A percentile compares a stretch with the other conserved stretches of the same genome.
phyloP scores from a whole-genome alignment of 1,140 invertebrate genomes.

The Adoxophyes honmai region DNA sequence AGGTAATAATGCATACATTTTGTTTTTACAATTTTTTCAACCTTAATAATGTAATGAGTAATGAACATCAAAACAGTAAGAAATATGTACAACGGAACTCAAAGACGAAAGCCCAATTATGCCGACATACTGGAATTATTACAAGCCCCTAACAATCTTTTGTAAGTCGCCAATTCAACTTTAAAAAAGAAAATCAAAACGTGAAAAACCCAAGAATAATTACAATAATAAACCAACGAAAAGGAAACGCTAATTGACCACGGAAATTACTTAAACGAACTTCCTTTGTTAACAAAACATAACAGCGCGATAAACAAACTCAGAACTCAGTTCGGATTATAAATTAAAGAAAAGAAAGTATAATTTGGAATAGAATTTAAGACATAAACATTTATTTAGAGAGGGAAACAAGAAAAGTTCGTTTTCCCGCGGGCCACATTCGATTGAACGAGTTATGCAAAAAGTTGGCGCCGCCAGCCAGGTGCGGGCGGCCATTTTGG shows the following conservation, averaged over 20 bases:
- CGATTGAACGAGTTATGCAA: constrained; percentile 23
- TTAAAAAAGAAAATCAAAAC: too few relatives aligned
- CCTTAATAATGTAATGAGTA: too few relatives aligned
- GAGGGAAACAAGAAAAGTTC: constrained; percentile 16
- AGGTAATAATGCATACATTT: too few relatives aligned
- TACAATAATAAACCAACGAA: not conserved
- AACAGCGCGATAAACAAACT: not conserved
- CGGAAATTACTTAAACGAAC: constrained; percentile 7
- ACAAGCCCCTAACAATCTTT: too few relatives aligned
- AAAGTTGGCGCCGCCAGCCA: constrained; percentile 12
- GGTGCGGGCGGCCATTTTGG: not conserved
- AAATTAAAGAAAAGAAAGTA: constrained; percentile 16
- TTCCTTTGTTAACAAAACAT: constrained; percentile 9
- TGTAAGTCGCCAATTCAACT: too few relatives aligned
- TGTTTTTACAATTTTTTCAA: too few relatives aligned
- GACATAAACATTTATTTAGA: constrained; percentile 20
- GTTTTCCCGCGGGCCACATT: constrained; percentile 12
- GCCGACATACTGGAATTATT: too few relatives aligned
- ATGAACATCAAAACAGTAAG: too few relatives aligned
- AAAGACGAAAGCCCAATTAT: too few relatives aligned
- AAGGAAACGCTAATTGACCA: constrained; percentile 8
- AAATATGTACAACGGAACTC: too few relatives aligned
- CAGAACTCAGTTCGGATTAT: not conserved
- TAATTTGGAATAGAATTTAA: constrained; percentile 15
- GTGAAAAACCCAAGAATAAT: too few relatives aligned